phyloP scores from a whole-genome alignment of 1,140 invertebrate species.

The Dolichoris vasculosae region DNA sequence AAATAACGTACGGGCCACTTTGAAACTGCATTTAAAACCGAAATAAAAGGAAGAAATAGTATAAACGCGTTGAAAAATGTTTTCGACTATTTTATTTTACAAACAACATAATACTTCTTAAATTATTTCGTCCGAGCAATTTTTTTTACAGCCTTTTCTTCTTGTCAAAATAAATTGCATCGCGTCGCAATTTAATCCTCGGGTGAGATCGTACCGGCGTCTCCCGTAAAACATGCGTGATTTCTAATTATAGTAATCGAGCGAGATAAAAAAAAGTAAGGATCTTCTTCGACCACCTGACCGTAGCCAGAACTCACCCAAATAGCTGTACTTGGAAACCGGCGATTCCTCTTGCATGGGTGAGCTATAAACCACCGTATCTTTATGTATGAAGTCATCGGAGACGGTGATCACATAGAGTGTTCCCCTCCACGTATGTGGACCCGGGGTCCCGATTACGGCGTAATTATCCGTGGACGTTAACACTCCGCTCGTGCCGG shows the following conservation, averaged over 20 bases:
- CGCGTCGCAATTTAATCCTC: neutral
- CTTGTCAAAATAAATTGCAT: neutral
- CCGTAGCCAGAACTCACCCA: constrained; percentile 76
- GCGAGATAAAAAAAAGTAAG: neutral
- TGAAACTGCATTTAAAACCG: neutral
- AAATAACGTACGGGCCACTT: neutral
- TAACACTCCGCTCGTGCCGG: constrained; percentile 89
- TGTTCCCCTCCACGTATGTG: constrained; percentile 91
- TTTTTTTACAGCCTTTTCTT: neutral
- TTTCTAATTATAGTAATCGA: constrained; percentile 28
- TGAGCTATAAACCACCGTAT: constrained; percentile 86
- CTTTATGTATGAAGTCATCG: constrained; percentile 83
- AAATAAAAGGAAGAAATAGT: neutral
- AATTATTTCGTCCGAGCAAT: too few relatives aligned
- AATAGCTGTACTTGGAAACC: constrained; percentile 92
- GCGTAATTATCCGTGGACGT: constrained; percentile 84
- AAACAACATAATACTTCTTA: too few relatives aligned
- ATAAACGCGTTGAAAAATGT: neutral
- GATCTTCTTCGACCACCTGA: constrained; percentile 3
- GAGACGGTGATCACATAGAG: constrained; percentile 86
- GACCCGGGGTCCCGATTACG: constrained; percentile 89
- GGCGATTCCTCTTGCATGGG: constrained; percentile 81
- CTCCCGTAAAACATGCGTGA: neutral
- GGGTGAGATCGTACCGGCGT: neutral
- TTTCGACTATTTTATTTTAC: too few relatives aligned